phyloP scores from a whole-genome alignment of 2,797 vertebrate species.

The Pipistrellus nathusii region DNA sequence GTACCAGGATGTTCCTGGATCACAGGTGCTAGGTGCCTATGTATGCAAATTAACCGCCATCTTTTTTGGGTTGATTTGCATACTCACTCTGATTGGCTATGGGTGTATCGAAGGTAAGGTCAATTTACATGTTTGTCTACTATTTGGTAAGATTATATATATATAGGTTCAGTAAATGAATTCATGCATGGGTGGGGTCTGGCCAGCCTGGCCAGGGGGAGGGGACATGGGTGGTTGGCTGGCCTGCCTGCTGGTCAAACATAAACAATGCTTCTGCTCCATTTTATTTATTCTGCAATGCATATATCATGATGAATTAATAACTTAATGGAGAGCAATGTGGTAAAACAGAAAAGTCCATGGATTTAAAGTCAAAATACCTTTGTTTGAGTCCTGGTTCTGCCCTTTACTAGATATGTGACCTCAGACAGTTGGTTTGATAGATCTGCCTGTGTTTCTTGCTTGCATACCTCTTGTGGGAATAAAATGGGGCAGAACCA shows the following conservation, averaged over 20 bases:
- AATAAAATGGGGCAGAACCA: constrained; percentile 68
- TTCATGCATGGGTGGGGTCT: too few relatives aligned
- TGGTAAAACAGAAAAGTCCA: constrained; percentile 29
- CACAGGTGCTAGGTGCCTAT: too few relatives aligned
- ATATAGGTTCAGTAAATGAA: too few relatives aligned
- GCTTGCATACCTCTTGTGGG: constrained; percentile 57
- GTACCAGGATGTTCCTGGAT: too few relatives aligned
- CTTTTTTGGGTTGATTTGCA: too few relatives aligned
- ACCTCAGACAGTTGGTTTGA: constrained; percentile 68
- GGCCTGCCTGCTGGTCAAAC: neutral
- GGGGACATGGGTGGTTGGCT: too few relatives aligned
- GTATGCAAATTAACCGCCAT: too few relatives aligned
- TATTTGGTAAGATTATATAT: too few relatives aligned
- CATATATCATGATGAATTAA: constrained; percentile 14
- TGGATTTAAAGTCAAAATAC: constrained; percentile 71
- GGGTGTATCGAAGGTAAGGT: too few relatives aligned
- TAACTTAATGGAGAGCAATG: constrained; percentile 48
- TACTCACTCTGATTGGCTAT: too few relatives aligned
- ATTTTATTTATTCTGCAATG: constrained; percentile 42
- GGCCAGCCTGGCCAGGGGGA: too few relatives aligned
- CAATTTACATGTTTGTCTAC: too few relatives aligned
- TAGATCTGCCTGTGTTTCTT: constrained; percentile 56
- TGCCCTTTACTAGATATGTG: constrained; percentile 59
- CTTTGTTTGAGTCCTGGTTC: constrained; percentile 58
- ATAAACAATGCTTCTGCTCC: constrained; percentile 19